phyloP scores from a whole-genome alignment of 2,888 invertebrate species.

The Tenthredo livida region DNA sequence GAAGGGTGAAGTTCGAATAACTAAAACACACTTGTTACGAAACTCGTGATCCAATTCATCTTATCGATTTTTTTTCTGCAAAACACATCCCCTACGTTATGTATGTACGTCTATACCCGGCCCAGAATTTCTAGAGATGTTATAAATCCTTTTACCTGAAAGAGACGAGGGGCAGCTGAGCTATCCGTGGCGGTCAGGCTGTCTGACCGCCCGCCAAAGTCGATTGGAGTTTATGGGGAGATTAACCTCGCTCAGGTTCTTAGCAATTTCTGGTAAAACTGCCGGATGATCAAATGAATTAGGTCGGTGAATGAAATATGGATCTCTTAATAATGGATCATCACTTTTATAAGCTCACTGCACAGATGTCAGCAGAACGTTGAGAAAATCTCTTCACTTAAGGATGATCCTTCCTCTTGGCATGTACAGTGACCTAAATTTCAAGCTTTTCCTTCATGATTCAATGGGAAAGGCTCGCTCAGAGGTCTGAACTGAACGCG shows the following conservation, averaged over 20 bases:
- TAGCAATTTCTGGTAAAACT: background rate
- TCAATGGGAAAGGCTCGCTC: background rate
- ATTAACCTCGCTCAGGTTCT: slow-evolving; percentile 16
- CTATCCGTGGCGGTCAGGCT: background rate
- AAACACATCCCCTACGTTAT: background rate
- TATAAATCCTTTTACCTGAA: background rate
- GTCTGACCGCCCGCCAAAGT: slow-evolving; percentile 12
- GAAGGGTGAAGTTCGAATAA: background rate
- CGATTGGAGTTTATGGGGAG: slow-evolving; percentile 26
- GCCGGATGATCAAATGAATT: background rate
- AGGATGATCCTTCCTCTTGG: background rate
- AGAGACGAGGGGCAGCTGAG: background rate
- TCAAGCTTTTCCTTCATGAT: background rate
- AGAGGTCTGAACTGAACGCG: background rate
- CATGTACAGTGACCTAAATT: background rate
- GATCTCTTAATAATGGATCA: background rate
- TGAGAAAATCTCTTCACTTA: background rate
- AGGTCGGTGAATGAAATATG: background rate
- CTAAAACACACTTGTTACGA: background rate
- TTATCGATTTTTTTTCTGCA: background rate
- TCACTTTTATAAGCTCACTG: background rate
- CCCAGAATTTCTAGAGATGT: background rate
- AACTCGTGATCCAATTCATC: background rate
- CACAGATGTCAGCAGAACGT: background rate
- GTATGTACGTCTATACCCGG: background rate